A percentile compares a stretch with the other conserved stretches of the same genome.
Conservation (phyloP, 2,113 vertebrate genomes). For the Panurus biarmicus region DNA sequence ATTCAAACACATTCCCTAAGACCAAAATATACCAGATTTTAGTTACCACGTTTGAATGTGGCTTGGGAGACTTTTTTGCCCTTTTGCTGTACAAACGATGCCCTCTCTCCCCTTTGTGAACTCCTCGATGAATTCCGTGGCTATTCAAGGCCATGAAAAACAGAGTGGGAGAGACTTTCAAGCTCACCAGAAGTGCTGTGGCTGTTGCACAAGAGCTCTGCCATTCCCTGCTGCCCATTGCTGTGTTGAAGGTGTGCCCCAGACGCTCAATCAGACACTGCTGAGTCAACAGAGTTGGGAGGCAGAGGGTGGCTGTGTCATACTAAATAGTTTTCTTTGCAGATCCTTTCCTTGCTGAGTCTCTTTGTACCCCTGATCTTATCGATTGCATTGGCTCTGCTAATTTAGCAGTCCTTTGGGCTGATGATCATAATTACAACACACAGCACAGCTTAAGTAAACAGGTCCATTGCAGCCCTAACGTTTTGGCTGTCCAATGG, state of each 20-base stretch:
- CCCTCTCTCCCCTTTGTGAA: not conserved
- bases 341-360: constrained; percentile 18
- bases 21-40: not conserved
- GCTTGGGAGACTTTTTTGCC: not conserved
- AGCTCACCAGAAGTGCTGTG: not conserved
- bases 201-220: not conserved
- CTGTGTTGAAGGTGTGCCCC: not conserved
- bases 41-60: not conserved
- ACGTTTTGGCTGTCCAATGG: constrained; percentile 35
- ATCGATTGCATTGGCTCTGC: constrained; percentile 66
- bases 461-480: constrained; percentile 28
- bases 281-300: constrained; percentile 37
- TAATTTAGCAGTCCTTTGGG: constrained; percentile 69
- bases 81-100: not conserved
- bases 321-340: constrained; percentile 58
- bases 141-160: not conserved
- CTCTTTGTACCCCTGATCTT: constrained; percentile 50
- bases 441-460: constrained; percentile 32
- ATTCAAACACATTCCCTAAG: not conserved
- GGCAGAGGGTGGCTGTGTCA: constrained; percentile 6
- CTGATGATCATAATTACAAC: constrained; percentile 63
- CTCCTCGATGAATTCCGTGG: not conserved
- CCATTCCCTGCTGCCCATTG: not conserved
- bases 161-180: not conserved
- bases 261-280: constrained; percentile 7